A percentile compares a stretch with the other conserved stretches of the same genome.
Evolutionary conservation across 2,113 vertebrate genomes (phyloP).

Genomic region (Ammodytes marinus): DNA sequence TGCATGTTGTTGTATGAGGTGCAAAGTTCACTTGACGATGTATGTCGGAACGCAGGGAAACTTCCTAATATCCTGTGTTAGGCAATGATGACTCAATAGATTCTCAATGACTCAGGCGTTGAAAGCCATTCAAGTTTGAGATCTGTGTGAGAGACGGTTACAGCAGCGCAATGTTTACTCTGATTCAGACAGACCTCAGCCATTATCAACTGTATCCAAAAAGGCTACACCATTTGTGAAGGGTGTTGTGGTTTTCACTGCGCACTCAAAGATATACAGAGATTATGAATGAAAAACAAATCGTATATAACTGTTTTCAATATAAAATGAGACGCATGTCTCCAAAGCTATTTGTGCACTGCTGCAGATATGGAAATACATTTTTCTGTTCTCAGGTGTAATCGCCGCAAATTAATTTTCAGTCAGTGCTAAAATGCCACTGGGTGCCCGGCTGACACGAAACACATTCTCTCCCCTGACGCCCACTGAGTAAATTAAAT

Average conservation of each 20-base stretch:
- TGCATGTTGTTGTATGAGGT: background rate
- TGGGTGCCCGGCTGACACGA: constrained; percentile 50
- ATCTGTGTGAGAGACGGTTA: background rate
- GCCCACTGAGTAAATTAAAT: constrained; percentile 54
- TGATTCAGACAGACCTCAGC: constrained; percentile 15
- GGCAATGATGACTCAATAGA: constrained; percentile 32
- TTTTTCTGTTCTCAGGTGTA: constrained; percentile 56
- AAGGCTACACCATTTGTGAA: background rate
- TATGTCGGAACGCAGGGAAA: background rate
- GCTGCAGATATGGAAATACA: constrained; percentile 33
- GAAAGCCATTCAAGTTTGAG: constrained; percentile 26
- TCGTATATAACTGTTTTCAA: background rate
- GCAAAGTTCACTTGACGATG: constrained; percentile 3
- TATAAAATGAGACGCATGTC: background rate
- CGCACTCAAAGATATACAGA: constrained; percentile 1
- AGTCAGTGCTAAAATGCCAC: constrained; percentile 53
- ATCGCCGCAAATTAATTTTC: constrained; percentile 60
- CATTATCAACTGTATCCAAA: constrained; percentile 3
- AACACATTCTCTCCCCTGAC: constrained; percentile 44
- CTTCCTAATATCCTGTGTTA: constrained; percentile 8
- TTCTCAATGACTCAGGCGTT: constrained; percentile 31
- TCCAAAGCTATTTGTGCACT: constrained; percentile 20
- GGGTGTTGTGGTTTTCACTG: constrained; percentile 1
- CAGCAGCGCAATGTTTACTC: constrained; percentile 6
- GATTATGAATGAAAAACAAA: background rate